phyloP scores from a whole-genome alignment of 2,797 vertebrate genomes.

The Microctenopoma steveboyesi region DNA sequence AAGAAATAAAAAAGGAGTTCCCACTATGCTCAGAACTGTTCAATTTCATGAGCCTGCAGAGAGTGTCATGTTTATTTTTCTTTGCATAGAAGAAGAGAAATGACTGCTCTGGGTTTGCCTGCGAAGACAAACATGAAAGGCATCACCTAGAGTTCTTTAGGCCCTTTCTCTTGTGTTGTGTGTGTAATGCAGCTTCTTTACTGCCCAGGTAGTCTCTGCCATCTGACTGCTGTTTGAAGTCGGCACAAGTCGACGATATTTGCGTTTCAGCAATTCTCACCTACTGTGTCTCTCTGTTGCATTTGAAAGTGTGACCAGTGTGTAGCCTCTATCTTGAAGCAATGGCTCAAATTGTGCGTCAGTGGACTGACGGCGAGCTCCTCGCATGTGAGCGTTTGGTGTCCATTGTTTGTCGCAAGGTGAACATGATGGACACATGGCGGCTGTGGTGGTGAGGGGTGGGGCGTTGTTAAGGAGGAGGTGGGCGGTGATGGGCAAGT shows the following conservation, averaged over 20 bases:
- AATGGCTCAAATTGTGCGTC: constrained; percentile 67
- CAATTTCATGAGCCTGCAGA: constrained; percentile 70
- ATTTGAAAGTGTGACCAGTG: constrained; percentile 73
- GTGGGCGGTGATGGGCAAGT: constrained; percentile 19
- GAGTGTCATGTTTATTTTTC: constrained; percentile 70
- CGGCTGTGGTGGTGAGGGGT: constrained; percentile 7
- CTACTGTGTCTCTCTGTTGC: constrained; percentile 67
- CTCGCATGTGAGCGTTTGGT: constrained; percentile 45
- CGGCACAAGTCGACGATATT: constrained; percentile 75
- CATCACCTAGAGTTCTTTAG: constrained; percentile 72
- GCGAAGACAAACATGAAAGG: constrained; percentile 78
- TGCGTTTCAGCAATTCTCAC: constrained; percentile 74
- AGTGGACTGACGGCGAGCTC: constrained; percentile 46
- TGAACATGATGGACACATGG: constrained; percentile 59
- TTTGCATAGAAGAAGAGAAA: constrained; percentile 67
- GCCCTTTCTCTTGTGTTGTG: constrained; percentile 72
- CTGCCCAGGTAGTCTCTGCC: constrained; percentile 71
- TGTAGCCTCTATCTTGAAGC: constrained; percentile 67
- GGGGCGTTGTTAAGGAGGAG: constrained; percentile 9
- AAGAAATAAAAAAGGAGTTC: constrained; percentile 51
- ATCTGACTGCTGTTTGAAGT: constrained; percentile 78
- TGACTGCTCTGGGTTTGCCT: constrained; percentile 59
- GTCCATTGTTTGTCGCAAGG: constrained; percentile 43
- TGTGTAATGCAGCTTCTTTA: constrained; percentile 68
- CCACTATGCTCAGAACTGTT: constrained; percentile 64